phyloP scores from a whole-genome alignment of 2,888 invertebrate genomes.

The Shargacucullia verbasci region DNA sequence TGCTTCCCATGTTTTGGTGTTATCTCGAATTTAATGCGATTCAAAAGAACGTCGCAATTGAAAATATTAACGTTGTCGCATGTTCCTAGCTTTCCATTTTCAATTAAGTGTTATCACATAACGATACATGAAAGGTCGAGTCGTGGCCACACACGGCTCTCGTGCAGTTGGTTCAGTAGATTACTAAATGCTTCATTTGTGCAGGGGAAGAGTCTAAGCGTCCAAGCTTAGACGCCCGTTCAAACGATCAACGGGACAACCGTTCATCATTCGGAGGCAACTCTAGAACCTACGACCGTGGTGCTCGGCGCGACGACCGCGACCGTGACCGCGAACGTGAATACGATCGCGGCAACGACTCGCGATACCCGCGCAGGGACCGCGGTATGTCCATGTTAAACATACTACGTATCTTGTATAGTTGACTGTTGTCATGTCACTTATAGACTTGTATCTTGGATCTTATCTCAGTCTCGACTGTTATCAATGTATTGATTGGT shows the following conservation, averaged over 20 bases:
- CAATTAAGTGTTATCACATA: conserved; percentile 28
- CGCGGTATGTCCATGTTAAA: conserved; percentile 73
- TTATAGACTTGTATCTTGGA: conserved; percentile 31
- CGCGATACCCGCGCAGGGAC: conserved; percentile 87
- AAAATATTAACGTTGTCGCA: conserved; percentile 18
- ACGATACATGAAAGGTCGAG: conserved; percentile 30
- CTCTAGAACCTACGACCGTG: conserved; percentile 85
- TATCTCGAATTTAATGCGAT: conserved; percentile 12
- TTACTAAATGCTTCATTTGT: conserved; percentile 49
- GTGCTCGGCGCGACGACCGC: conserved; percentile 88
- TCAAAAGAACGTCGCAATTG: conserved; percentile 7
- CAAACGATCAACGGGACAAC: conserved; percentile 80
- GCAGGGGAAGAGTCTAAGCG: conserved; percentile 87
- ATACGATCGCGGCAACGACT: conserved; percentile 88
- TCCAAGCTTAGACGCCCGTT: conserved; percentile 84
- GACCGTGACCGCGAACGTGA: conserved; percentile 89
- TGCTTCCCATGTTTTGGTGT: conserved; percentile 15
- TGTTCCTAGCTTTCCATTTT: conserved; percentile 18
- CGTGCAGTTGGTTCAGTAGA: conserved; percentile 29
- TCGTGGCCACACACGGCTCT: conserved; percentile 16
- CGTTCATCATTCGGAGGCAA: conserved; percentile 85
- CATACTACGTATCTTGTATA: conserved; percentile 37
- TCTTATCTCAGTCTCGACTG: conserved; percentile 40
- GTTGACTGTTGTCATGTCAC: conserved; percentile 24
- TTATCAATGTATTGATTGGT: conserved; percentile 47